phyloP scores from a whole-genome alignment of 2,797 vertebrate species.

The Melanogrammus aeglefinus region DNA sequence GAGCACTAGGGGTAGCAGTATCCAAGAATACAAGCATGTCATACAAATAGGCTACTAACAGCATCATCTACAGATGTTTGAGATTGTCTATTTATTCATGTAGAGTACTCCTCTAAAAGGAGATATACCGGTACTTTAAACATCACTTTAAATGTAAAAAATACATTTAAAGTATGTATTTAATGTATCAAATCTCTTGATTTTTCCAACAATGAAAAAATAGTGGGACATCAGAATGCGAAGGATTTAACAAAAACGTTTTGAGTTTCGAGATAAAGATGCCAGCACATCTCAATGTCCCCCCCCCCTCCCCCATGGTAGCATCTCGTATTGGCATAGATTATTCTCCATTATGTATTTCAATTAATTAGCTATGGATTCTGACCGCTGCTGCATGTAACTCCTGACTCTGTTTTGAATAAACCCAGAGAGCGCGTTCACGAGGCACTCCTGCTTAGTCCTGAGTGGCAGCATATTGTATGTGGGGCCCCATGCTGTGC shows the following conservation, averaged over 20 bases:
- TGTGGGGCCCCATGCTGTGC: slow-evolving; percentile 57
- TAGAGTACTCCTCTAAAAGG: slow-evolving; percentile 16
- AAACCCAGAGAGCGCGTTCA: slow-evolving; percentile 51
- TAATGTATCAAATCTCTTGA: slow-evolving; percentile 3
- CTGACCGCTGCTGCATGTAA: slow-evolving; percentile 26
- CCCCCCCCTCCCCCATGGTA: slow-evolving; percentile 40
- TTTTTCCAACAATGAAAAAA: background rate
- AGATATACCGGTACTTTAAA: slow-evolving; percentile 11
- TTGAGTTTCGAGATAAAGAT: slow-evolving; percentile 58
- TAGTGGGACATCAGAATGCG: background rate
- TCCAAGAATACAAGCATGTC: background rate
- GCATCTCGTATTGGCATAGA: slow-evolving; percentile 44
- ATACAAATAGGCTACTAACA: slow-evolving; percentile 10
- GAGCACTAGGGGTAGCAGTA: background rate
- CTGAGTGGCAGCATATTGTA: slow-evolving; percentile 66
- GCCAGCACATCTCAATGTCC: slow-evolving; percentile 53
- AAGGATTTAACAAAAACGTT: slow-evolving; percentile 54
- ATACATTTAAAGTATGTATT: background rate
- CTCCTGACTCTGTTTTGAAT: slow-evolving; percentile 40
- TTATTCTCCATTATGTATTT: slow-evolving; percentile 44
- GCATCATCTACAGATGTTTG: background rate
- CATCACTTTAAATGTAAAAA: background rate
- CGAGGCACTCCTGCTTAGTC: slow-evolving; percentile 44
- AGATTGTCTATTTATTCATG: slow-evolving; percentile 11
- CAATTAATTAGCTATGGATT: slow-evolving; percentile 60